Conservation (phyloP, 2,113 vertebrate genomes). For the Heteronetta atricapilla region DNA sequence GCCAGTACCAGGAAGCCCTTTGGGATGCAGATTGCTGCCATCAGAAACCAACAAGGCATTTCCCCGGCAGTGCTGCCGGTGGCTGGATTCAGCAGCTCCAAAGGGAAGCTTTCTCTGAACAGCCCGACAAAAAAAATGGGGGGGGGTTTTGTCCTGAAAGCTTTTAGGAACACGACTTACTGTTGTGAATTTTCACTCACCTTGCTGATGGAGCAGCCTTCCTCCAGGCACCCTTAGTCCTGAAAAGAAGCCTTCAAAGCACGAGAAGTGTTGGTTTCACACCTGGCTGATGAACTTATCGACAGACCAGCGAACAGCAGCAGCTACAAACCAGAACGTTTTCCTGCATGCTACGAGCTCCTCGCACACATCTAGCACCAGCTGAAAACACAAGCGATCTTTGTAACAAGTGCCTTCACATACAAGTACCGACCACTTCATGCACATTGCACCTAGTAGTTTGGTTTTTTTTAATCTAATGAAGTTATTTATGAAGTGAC, state of each 20-base stretch:
- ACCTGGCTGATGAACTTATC: neutral
- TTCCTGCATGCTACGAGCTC: neutral
- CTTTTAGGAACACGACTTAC: accelerated
- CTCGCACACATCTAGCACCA: neutral
- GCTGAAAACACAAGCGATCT: neutral
- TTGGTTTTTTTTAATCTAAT: neutral
- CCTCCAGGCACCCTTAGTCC: neutral
- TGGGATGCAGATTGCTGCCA: neutral
- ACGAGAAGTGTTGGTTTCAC: neutral
- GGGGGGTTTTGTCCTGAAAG: neutral
- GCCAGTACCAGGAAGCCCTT: neutral
- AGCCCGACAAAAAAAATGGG: neutral
- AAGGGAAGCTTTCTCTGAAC: neutral
- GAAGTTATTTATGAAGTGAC: neutral
- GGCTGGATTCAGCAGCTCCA: neutral
- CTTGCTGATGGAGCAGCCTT: neutral
- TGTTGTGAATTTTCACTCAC: neutral
- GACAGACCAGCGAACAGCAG: neutral
- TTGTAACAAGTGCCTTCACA: neutral
- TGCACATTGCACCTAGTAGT: neutral
- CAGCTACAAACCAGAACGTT: neutral
- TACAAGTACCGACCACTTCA: neutral
- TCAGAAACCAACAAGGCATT: neutral
- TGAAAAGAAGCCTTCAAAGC: neutral
- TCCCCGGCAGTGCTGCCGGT: neutral